Percentiles rank a stretch among this genome's conserved stretches.
Conservation (phyloP, 2,797 vertebrate genomes). For the Takifugu rubripes region DNA sequence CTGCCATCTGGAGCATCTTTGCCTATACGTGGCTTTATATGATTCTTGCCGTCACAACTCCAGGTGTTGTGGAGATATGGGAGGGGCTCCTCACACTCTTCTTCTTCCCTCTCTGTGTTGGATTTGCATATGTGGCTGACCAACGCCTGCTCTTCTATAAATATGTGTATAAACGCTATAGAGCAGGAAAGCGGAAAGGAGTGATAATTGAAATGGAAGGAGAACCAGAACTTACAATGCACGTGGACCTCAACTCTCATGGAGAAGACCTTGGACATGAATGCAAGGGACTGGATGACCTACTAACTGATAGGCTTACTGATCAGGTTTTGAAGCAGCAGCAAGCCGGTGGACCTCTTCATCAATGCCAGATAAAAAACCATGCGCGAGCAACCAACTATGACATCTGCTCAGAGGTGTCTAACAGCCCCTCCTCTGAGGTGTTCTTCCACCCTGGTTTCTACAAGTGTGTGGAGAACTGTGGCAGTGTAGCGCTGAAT, state of each 20-base stretch:
- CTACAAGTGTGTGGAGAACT: conserved; percentile 97
- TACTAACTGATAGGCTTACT: no score
- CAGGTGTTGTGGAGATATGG: conserved; percentile 92
- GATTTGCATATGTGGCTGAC: conserved; percentile 92
- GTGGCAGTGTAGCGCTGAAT: conserved; percentile 85
- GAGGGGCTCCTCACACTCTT: conserved; percentile 93
- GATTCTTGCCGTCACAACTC: conserved; percentile 90
- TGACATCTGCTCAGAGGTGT: conserved; percentile 78
- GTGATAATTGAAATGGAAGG: conserved; percentile 95
- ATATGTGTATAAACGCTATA: conserved; percentile 90
- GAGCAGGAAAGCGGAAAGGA: conserved; percentile 86
- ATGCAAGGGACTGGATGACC: conserved; percentile 87
- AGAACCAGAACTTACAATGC: conserved; percentile 72
- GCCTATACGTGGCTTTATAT: conserved; percentile 97
- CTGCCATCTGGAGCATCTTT: conserved; percentile 94
- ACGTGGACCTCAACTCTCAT: no score
- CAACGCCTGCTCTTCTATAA: conserved; percentile 95
- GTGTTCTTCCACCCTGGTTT: conserved; percentile 87
- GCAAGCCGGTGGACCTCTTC: conserved; percentile 25
- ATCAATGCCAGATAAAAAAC: conserved; percentile 67
- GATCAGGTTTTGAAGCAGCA: no score
- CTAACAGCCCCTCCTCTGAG: conserved; percentile 78
- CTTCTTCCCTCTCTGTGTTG: conserved; percentile 94
- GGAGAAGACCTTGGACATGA: conserved; percentile 87
- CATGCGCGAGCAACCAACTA: conserved; percentile 38